Base-by-base conservation (phyloP, 2,888 invertebrate species). In the Hololepta plana region DNA sequence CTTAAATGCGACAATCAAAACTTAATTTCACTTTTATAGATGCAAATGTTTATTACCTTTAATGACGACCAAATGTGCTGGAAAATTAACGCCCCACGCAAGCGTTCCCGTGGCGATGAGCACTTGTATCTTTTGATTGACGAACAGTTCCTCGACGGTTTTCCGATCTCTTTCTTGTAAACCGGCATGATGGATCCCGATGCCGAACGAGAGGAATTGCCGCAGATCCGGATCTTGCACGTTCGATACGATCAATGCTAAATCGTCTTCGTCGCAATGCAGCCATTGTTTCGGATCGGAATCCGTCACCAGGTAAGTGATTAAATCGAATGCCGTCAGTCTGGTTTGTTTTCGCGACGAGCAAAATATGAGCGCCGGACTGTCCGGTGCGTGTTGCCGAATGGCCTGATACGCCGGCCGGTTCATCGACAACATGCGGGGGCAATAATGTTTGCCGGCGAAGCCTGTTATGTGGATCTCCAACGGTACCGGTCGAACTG, bases 81-180 rank as follows among this genome's bases (percentile, higher is more conserved):
- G 98, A 47, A 98, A 82, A 59, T 99, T 99, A 4, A 99, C 95
- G 16, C 98, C 98, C 98, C 98, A 99, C 0, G 98, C 98, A 16
- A 98, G 55, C 0, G 98, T 98, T 3, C 95, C 88, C 0, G 96
- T 98, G 30, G 96, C 90, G 35, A 98, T 80, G 12, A 98, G 59
- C 3, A 96, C 72, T 67, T 95, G 95, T 48, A 96, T 96, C 51
- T 90, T 93, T 39, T 85, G 81, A 53, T 87, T 80, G 15, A 88
- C 75, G 53, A 93, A 96, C 23, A 98, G 58, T 47, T 93, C 85
- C 49, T 99, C 98, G 0, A 90, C 87, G 2, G 77, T 71, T 45
- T 69, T 77, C 21, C 96, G 65, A 52, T 99, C 98, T 32, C 72
- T 66, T 37, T 96, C 95, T 39, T 88, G 81, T 28, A 99, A 59